phyloP scores from a whole-genome alignment of 1,140 invertebrate genomes.

The Zaprionus vittiger region DNA sequence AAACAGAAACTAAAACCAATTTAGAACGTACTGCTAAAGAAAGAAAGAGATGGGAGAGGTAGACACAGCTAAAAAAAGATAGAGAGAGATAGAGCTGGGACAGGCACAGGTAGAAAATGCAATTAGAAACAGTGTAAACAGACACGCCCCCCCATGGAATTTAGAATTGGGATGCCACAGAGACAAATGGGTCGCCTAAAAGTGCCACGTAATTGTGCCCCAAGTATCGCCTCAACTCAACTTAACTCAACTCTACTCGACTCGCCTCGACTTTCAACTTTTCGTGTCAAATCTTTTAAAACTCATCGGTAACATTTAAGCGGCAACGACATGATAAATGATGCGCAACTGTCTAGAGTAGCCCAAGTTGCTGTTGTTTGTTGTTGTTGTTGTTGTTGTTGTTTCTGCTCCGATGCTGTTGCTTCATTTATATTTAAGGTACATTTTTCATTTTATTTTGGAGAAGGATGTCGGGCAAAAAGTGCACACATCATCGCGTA shows the following conservation, averaged over 20 bases:
- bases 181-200: slow-evolving; percentile 5
- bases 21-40: not conserved
- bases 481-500: slow-evolving; percentile 43
- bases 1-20: not conserved
- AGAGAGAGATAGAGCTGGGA: not conserved
- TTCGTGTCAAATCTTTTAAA: slow-evolving; percentile 52
- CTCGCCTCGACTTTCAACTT: slow-evolving; percentile 18
- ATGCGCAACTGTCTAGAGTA: slow-evolving; percentile 16
- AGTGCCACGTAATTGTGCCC: slow-evolving; percentile 27
- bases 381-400: not conserved
- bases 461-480: slow-evolving; percentile 32
- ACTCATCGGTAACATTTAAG: slow-evolving; percentile 45
- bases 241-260: not conserved
- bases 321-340: slow-evolving; percentile 37
- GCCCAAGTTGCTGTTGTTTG: not conserved
- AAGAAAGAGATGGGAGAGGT: not conserved
- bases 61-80: slow-evolving; percentile 7
- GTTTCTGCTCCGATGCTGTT: not conserved
- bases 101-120: slow-evolving; percentile 16
- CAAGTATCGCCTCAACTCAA: not conserved
- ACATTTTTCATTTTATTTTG: slow-evolving; percentile 34
- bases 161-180: not conserved
- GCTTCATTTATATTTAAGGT: slow-evolving; percentile 17
- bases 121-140: slow-evolving; percentile 34
- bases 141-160: slow-evolving; percentile 19